These are phyloP conservation scores for Anableps anableps DNA, from an alignment of 2,797 vertebrate species.

Conservation along the genomic window DNA sequence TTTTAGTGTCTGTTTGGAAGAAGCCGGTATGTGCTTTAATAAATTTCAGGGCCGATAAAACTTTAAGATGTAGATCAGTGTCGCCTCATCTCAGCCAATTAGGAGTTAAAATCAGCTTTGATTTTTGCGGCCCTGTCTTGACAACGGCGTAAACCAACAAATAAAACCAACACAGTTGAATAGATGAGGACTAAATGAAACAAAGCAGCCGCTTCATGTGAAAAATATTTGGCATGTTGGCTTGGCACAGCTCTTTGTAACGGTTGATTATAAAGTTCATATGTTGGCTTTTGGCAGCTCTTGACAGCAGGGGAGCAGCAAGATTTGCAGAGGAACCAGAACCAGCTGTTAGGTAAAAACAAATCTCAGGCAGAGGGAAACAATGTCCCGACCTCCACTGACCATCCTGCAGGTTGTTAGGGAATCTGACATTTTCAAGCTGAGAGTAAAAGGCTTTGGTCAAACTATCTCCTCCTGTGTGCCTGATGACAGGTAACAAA, in stretches of 20 bases:
- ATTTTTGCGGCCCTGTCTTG: neutral
- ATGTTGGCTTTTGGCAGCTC: constrained; percentile 65
- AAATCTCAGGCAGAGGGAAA: constrained; percentile 58
- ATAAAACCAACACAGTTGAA: constrained; percentile 16
- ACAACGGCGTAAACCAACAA: constrained; percentile 16
- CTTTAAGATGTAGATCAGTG: neutral
- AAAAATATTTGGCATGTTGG: constrained; percentile 45
- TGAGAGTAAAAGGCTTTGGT: constrained; percentile 50
- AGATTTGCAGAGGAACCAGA: constrained; percentile 55
- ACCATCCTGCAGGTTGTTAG: constrained; percentile 59
- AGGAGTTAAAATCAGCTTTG: neutral
- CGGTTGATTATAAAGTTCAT: constrained; percentile 68
- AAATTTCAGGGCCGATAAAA: neutral
- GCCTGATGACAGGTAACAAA: constrained; percentile 36
- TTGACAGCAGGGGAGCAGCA: constrained; percentile 44
- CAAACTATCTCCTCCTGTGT: constrained; percentile 49
- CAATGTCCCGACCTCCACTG: constrained; percentile 60
- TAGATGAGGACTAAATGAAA: constrained; percentile 28
- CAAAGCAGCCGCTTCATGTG: constrained; percentile 37
- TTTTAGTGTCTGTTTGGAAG: neutral
- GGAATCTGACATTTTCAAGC: constrained; percentile 60
- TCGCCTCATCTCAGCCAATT: constrained; percentile 6
- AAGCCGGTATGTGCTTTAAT: neutral
- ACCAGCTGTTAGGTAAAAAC: constrained; percentile 73
- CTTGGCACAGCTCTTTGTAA: constrained; percentile 52